Conservation (phyloP, 2,888 invertebrate species). For the Drosophila cognata region DNA sequence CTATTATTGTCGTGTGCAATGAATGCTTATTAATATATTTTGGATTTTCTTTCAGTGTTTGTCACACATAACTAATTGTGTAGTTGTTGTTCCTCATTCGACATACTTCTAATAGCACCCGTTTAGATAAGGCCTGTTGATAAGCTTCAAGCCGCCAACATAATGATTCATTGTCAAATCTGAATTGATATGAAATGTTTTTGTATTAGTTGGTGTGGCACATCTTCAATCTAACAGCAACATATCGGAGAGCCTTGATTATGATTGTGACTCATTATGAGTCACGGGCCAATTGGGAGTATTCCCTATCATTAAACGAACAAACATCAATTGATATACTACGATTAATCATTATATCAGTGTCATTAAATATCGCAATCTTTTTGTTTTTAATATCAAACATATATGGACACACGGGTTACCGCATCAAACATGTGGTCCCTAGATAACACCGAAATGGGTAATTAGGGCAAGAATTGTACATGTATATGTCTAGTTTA, state of each 20-base stretch:
- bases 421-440: neutral
- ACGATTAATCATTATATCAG: neutral
- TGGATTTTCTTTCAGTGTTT: neutral
- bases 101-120: constrained; percentile 5
- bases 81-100: neutral
- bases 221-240: neutral
- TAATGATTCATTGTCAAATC: constrained; percentile 31
- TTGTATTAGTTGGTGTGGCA: neutral
- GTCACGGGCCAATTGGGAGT: neutral
- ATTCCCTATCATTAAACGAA: neutral
- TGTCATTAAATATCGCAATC: neutral
- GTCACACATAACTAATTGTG: neutral
- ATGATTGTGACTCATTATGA: constrained; percentile 4
- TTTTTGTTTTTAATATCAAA: neutral
- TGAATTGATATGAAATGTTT: constrained; percentile 1
- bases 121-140: constrained; percentile 24
- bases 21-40: neutral
- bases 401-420: neutral
- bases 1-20: constrained; percentile 5
- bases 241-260: neutral
- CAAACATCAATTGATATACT: neutral
- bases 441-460: constrained; percentile 1
- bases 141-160: constrained; percentile 1
- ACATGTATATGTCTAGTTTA: neutral
- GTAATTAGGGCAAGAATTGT: neutral